These are phyloP conservation scores for Oncorhynchus gorbuscha DNA, from an alignment of 2,113 vertebrate species.

Conservation along the genomic window DNA sequence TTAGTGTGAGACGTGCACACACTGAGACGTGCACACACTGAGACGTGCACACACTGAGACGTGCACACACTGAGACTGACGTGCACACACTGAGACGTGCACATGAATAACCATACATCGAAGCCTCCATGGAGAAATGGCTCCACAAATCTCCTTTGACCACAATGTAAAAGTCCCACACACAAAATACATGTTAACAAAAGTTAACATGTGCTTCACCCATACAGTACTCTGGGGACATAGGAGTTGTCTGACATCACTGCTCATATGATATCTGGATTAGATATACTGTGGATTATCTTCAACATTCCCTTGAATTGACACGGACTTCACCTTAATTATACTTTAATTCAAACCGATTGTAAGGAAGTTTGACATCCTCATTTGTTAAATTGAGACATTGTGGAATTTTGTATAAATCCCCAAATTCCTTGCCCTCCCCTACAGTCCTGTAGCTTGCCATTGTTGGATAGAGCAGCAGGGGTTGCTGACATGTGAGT, in stretches of 20 bases:
- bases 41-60: background rate
- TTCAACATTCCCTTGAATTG: too few relatives aligned
- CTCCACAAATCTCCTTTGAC: conserved; percentile 47
- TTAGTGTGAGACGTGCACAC: background rate
- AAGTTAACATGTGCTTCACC: too few relatives aligned
- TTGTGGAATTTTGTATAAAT: background rate
- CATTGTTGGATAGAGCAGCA: conserved; percentile 34
- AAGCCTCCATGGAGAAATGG: conserved; percentile 43
- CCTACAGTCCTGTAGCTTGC: conserved; percentile 28
- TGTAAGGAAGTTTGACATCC: background rate
- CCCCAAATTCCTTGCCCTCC: background rate
- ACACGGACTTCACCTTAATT: too few relatives aligned
- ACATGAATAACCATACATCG: conserved; percentile 57
- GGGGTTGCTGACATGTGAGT: conserved; percentile 37
- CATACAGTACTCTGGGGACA: too few relatives aligned
- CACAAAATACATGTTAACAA: conserved; percentile 12
- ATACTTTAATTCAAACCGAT: too few relatives aligned
- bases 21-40: background rate
- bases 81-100: background rate
- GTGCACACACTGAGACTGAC: background rate
- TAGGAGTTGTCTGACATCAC: too few relatives aligned
- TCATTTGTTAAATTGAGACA: background rate
- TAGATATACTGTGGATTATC: too few relatives aligned
- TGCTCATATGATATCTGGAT: too few relatives aligned
- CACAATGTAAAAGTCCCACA: conserved; percentile 26